phyloP scores from a whole-genome alignment of 2,113 vertebrate genomes.

The Apeltes quadracus region DNA sequence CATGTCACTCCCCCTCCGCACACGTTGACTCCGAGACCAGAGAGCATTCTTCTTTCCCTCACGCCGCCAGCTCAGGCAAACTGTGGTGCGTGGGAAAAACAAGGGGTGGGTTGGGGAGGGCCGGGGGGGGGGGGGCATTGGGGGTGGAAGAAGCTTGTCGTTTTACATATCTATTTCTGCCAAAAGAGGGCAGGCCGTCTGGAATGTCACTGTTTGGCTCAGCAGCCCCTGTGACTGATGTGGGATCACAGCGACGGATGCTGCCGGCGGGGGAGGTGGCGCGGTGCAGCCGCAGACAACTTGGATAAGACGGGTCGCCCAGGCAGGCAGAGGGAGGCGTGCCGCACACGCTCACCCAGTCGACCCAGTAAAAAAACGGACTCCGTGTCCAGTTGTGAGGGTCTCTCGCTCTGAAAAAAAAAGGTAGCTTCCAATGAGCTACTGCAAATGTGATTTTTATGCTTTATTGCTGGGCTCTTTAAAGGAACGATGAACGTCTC shows the following conservation, averaged over 20 bases:
- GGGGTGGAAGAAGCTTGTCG: constrained; percentile 51
- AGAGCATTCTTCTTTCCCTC: constrained; percentile 45
- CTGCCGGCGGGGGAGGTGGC: constrained; percentile 49
- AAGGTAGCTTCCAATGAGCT: not conserved
- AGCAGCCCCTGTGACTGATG: constrained; percentile 75
- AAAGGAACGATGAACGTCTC: constrained; percentile 6
- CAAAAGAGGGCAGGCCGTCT: constrained; percentile 58
- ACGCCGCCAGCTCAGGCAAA: constrained; percentile 58
- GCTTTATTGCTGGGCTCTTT: not conserved
- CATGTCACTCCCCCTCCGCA: constrained; percentile 45
- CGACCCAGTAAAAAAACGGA: not conserved
- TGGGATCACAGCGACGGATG: constrained; percentile 71
- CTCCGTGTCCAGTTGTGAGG: constrained; percentile 1
- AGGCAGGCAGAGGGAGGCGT: constrained; percentile 46
- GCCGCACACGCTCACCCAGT: constrained; percentile 31
- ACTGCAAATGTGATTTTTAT: not conserved
- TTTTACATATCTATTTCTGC: constrained; percentile 82
- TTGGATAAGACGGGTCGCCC: constrained; percentile 66
- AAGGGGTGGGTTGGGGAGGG: too few relatives aligned
- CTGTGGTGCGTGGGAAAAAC: constrained; percentile 75
- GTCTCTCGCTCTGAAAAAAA: constrained; percentile 12
- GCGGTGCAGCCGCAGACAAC: constrained; percentile 41
- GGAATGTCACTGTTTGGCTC: constrained; percentile 75
- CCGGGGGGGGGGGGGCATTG: not conserved
- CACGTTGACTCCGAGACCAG: constrained; percentile 53